A percentile compares a stretch with the other conserved stretches of the same genome.
These are phyloP conservation scores for Phoxinus phoxinus DNA, from an alignment of 2,113 vertebrate genomes.

Conservation along the genomic window DNA sequence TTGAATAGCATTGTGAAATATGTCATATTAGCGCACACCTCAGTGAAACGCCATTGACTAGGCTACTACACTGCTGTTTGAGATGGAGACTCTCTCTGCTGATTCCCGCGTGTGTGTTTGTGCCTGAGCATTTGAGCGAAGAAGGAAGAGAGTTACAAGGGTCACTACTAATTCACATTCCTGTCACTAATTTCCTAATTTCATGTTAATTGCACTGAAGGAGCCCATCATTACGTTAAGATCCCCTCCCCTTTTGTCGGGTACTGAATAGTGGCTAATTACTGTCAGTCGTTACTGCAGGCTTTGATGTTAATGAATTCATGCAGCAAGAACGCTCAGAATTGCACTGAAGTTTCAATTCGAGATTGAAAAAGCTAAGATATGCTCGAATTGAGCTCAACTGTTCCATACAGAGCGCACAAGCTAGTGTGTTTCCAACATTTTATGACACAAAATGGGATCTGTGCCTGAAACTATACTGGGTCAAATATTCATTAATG, in stretches of 20 bases:
- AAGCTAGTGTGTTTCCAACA: not conserved
- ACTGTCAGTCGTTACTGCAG: conserved; percentile 51
- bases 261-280: conserved; percentile 55
- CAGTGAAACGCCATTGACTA: conserved; percentile 19
- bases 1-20: conserved; percentile 43
- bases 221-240: conserved; percentile 40
- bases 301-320: conserved; percentile 53
- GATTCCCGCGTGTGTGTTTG: conserved; percentile 3
- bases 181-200: conserved; percentile 58
- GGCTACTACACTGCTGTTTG: not conserved
- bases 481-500: not conserved
- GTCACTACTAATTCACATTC: conserved; percentile 60
- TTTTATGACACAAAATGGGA: not conserved
- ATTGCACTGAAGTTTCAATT: conserved; percentile 40
- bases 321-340: conserved; percentile 45
- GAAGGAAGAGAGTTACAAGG: conserved; percentile 35
- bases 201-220: conserved; percentile 61
- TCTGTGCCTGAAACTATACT: not conserved
- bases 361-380: conserved; percentile 26
- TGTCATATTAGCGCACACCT: conserved; percentile 25
- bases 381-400: conserved; percentile 20
- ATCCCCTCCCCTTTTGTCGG: conserved; percentile 42
- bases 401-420: not conserved
- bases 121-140: conserved; percentile 11
- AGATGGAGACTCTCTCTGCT: not conserved